Evolutionary conservation across 30 jellyfish, hydroid and myxozoan species (phyloP).

Genomic region (Chironex yamaguchii): DNA sequence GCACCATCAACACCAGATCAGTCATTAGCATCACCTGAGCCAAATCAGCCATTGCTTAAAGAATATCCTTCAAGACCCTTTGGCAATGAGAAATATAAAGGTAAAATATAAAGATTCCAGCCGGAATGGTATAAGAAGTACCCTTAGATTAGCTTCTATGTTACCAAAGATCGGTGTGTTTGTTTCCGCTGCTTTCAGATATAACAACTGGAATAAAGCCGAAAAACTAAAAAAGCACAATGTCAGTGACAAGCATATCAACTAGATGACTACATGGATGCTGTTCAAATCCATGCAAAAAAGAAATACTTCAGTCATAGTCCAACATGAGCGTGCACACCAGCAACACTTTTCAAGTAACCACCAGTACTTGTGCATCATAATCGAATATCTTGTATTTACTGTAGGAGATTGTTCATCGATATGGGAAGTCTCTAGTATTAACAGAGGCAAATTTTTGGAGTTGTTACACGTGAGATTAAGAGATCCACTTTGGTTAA

Average conservation of each 20-base stretch:
- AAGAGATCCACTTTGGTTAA: conserved; percentile 54
- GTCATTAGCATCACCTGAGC: no score
- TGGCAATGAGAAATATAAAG: no score
- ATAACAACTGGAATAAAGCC: conserved; percentile 26
- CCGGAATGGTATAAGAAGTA: no score
- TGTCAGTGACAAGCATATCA: not conserved
- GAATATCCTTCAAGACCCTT: no score
- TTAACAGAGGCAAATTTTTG: conserved; percentile 59
- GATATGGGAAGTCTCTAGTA: conserved; percentile 34
- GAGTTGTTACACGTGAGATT: conserved; percentile 49
- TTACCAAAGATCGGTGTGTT: conserved; percentile 7
- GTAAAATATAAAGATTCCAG: no score
- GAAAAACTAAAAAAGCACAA: no score
- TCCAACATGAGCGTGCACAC: conserved; percentile 26
- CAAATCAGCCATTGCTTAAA: no score
- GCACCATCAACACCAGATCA: no score
- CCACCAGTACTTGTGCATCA: conserved; percentile 34
- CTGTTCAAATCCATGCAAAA: not conserved
- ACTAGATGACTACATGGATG: not conserved
- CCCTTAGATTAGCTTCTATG: conserved; percentile 10
- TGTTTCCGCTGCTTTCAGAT: conserved; percentile 12
- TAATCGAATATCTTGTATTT: conserved; percentile 24
- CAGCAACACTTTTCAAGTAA: conserved; percentile 7
- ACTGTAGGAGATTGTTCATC: conserved; percentile 8
- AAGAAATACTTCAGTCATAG: conserved; percentile 15